Conservation (phyloP, 2,888 invertebrate species). For the Apodemia duryi region DNA sequence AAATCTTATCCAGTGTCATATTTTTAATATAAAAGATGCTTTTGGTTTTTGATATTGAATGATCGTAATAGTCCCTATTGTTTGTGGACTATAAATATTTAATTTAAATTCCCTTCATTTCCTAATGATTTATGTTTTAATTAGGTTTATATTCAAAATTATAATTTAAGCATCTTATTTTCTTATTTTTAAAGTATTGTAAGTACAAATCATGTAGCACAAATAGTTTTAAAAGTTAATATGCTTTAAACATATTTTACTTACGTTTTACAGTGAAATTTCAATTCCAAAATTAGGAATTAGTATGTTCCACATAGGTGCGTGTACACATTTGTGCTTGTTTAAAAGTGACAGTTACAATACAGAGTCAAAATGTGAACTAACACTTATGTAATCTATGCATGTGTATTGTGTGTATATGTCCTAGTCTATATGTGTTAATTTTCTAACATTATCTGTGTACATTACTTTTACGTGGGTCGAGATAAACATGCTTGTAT, state of each 20-base stretch:
- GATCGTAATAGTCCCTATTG: not conserved
- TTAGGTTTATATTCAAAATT: not conserved
- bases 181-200: not conserved
- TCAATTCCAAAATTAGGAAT: not conserved
- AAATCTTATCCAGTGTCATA: constrained; percentile 17
- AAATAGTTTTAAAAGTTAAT: constrained; percentile 1
- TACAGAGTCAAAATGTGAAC: not conserved
- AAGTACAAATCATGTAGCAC: constrained; percentile 10
- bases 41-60: not conserved
- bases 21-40: not conserved
- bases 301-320: not conserved
- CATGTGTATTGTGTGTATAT: constrained; percentile 25
- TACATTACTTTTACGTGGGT: constrained; percentile 29
- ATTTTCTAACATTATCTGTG: constrained; percentile 29
- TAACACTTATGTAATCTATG: constrained; percentile 15
- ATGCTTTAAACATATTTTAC: not conserved
- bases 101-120: constrained; percentile 1
- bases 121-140: not conserved
- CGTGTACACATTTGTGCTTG: not conserved
- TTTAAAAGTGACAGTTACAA: not conserved
- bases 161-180: not conserved
- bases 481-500: constrained; percentile 35
- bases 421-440: constrained; percentile 34
- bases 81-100: not conserved
- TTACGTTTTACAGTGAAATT: not conserved